These are phyloP conservation scores for Microchrysa polita DNA, from an alignment of 2,888 invertebrate species.

Conservation along the genomic window DNA sequence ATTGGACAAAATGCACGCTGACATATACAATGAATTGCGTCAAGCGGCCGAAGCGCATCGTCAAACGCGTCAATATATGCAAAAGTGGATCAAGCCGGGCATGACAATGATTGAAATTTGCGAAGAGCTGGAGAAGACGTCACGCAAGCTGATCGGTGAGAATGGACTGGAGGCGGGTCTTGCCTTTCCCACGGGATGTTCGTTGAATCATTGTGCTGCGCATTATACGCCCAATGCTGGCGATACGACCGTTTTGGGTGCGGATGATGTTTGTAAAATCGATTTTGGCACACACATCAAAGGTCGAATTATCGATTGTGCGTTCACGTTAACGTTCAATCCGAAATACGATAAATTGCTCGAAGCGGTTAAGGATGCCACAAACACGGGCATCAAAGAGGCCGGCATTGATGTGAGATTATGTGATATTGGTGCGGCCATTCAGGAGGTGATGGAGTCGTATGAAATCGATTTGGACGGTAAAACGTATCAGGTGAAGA, in stretches of 20 bases:
- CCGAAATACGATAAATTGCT: slow-evolving; percentile 93
- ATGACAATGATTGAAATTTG: slow-evolving; percentile 99
- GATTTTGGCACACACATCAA: slow-evolving; percentile 99
- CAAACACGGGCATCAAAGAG: slow-evolving; percentile 95
- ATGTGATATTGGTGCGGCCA: slow-evolving; percentile 95
- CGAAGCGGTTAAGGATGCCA: slow-evolving; percentile 96
- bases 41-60: slow-evolving; percentile 98
- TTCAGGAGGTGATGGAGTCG: slow-evolving; percentile 99
- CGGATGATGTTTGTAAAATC: slow-evolving; percentile 98
- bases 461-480: slow-evolving; percentile 98
- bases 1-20: slow-evolving; percentile 88
- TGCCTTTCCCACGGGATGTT: slow-evolving; percentile 98
- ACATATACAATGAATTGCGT: slow-evolving; percentile 93
- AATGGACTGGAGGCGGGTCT: slow-evolving; percentile 93
- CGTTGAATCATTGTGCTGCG: slow-evolving; percentile 98
- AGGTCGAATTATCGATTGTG: slow-evolving; percentile 98
- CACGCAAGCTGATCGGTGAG: slow-evolving; percentile 91
- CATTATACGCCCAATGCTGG: slow-evolving; percentile 99
- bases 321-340: slow-evolving; percentile 97
- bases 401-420: slow-evolving; percentile 97
- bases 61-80: slow-evolving; percentile 79
- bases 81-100: slow-evolving; percentile 94
- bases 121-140: slow-evolving; percentile 92
- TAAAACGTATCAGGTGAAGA: slow-evolving; percentile 94
- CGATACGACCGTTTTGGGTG: slow-evolving; percentile 91